A percentile compares a stretch with the other conserved stretches of the same genome.
Conservation (phyloP, 2,888 invertebrate species). For the Eupithecia exiguata region DNA sequence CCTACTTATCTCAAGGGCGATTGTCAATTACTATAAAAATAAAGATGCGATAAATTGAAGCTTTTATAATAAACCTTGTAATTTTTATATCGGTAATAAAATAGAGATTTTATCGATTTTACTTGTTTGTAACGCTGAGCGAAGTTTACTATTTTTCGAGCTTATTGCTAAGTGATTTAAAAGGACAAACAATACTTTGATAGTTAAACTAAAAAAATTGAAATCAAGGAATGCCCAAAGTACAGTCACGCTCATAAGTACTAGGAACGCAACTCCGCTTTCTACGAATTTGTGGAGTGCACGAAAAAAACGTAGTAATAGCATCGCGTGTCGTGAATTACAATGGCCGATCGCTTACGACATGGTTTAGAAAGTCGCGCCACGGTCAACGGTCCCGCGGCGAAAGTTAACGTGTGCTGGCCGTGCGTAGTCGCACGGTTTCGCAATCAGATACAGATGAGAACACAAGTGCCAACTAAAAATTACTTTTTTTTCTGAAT, state of each 20-base stretch:
- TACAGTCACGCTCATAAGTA: slow-evolving; percentile 16
- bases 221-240: neutral
- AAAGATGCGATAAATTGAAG: slow-evolving; percentile 28
- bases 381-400: slow-evolving; percentile 81
- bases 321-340: slow-evolving; percentile 80
- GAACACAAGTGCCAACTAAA: slow-evolving; percentile 35
- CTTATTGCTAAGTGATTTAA: neutral
- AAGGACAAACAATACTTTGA: neutral
- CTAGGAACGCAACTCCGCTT: slow-evolving; percentile 52
- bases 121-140: neutral
- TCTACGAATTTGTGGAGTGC: slow-evolving; percentile 70
- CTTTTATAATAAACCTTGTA: slow-evolving; percentile 36
- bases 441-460: slow-evolving; percentile 55
- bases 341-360: slow-evolving; percentile 78
- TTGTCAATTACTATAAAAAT: slow-evolving; percentile 29
- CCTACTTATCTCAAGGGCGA: slow-evolving; percentile 31
- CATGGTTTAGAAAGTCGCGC: slow-evolving; percentile 80
- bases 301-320: slow-evolving; percentile 71
- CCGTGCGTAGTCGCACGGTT: slow-evolving; percentile 61
- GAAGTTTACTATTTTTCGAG: neutral
- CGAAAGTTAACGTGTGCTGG: slow-evolving; percentile 74
- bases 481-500: neutral
- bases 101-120: slow-evolving; percentile 24
- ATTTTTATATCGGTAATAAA: slow-evolving; percentile 37
- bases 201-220: neutral